Conservation (phyloP, 2,113 vertebrate species). For the Leucosticte australis region DNA sequence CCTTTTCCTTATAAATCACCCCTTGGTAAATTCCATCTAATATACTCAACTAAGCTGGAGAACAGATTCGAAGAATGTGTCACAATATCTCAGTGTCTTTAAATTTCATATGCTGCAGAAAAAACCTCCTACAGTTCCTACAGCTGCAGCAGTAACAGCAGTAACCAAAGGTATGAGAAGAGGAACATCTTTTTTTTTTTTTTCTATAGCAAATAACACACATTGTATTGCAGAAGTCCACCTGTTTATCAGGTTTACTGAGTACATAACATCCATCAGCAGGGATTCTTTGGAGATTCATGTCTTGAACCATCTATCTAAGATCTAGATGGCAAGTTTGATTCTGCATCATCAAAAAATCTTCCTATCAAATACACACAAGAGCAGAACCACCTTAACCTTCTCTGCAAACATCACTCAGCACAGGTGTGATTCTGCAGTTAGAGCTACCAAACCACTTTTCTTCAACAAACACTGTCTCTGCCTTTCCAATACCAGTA, state of each 20-base stretch:
- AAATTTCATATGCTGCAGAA: background rate
- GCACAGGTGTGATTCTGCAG: background rate
- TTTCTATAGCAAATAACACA: background rate
- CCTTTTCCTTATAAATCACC: background rate
- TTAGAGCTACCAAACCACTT: background rate
- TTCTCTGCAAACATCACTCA: background rate
- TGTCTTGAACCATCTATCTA: background rate
- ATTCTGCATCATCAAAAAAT: background rate
- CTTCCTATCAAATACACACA: accelerated
- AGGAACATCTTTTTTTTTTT: background rate
- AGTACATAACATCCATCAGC: background rate
- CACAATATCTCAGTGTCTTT: background rate
- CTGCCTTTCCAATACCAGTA: background rate
- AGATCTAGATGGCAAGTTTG: background rate
- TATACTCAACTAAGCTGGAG: background rate
- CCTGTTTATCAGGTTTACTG: background rate
- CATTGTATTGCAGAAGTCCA: background rate
- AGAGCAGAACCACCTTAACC: background rate
- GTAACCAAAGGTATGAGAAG: background rate
- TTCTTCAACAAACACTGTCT: background rate
- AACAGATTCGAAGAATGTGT: background rate
- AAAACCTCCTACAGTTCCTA: background rate
- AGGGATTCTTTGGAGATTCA: background rate
- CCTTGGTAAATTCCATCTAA: background rate
- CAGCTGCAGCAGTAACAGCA: background rate